A percentile compares a stretch with the other conserved stretches of the same genome.
Evolutionary conservation across 2,888 invertebrate genomes (phyloP).

Genomic region (Drosophila paramelanica): DNA sequence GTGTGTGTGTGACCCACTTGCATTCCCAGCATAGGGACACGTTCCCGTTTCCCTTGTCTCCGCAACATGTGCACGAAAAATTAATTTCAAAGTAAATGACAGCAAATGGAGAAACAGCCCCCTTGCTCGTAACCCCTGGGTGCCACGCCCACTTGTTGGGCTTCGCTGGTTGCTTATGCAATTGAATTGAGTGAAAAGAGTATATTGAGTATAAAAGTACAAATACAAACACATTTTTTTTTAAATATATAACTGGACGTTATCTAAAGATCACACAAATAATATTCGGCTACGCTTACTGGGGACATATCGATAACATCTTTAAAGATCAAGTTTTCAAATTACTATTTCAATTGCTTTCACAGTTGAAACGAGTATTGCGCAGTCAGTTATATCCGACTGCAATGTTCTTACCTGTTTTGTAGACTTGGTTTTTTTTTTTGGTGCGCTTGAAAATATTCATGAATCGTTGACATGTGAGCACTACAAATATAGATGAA

Average conservation of each 20-base stretch:
- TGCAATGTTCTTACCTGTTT: not conserved
- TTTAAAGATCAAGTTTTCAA: too few relatives aligned
- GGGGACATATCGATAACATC: too few relatives aligned
- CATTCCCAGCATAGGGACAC: slow-evolving; percentile 29
- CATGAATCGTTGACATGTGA: slow-evolving; percentile 34
- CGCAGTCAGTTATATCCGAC: too few relatives aligned
- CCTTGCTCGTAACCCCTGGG: not conserved
- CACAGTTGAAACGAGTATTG: too few relatives aligned
- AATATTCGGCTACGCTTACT: too few relatives aligned
- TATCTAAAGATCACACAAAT: too few relatives aligned
- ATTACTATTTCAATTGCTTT: too few relatives aligned
- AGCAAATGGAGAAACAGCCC: slow-evolving; percentile 18
- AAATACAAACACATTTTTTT: too few relatives aligned
- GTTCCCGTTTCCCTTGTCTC: slow-evolving; percentile 11
- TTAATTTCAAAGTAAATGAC: slow-evolving; percentile 45
- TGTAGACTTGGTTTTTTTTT: not conserved
- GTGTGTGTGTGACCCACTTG: slow-evolving; percentile 45
- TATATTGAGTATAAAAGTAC: too few relatives aligned
- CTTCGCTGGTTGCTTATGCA: slow-evolving; percentile 43
- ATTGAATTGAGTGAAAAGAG: slow-evolving; percentile 12
- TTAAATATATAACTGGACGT: too few relatives aligned
- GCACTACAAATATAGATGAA: slow-evolving; percentile 32
- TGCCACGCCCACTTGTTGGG: slow-evolving; percentile 57
- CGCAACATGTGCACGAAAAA: slow-evolving; percentile 15
- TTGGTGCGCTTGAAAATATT: slow-evolving; percentile 35